phyloP scores from a whole-genome alignment of 2,797 vertebrate genomes.

The Rhinogobio ventralis region DNA sequence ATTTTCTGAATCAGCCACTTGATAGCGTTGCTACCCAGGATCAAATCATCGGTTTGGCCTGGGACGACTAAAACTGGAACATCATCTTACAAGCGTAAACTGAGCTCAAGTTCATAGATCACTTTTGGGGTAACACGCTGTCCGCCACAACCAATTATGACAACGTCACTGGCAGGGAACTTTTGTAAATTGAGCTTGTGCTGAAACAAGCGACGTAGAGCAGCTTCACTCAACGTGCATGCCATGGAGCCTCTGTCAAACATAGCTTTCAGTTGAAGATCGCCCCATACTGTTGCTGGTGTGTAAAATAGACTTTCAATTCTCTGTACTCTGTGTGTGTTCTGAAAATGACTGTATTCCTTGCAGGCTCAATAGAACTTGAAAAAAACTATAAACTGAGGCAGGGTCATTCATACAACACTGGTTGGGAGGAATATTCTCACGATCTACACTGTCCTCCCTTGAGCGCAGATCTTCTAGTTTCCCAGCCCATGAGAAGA shows the following conservation, averaged over 20 bases:
- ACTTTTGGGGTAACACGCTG: background rate
- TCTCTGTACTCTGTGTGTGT: constrained; percentile 2
- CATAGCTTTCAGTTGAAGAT: constrained; percentile 36
- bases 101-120: constrained; percentile 6
- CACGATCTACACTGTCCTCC: constrained; percentile 27
- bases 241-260: constrained; percentile 39
- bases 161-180: too few species aligned
- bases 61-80: background rate
- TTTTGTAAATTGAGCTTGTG: too few species aligned
- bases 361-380: background rate
- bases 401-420: background rate
- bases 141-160: too few species aligned
- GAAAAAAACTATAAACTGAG: background rate
- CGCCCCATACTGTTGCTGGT: background rate
- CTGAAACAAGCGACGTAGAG: constrained; percentile 2
- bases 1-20: constrained; percentile 3
- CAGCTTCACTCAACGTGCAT: constrained; percentile 33
- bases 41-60: background rate
- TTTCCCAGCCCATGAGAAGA: constrained; percentile 16
- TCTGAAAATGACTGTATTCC: constrained; percentile 1
- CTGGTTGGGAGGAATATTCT: constrained; percentile 11
- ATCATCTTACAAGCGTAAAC: background rate
- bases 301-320: constrained; percentile 29
- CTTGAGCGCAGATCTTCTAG: constrained; percentile 25
- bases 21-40: background rate